These are phyloP conservation scores for Lampropteryx suffumata DNA, from an alignment of 2,888 invertebrate genomes.

Conservation along the genomic window DNA sequence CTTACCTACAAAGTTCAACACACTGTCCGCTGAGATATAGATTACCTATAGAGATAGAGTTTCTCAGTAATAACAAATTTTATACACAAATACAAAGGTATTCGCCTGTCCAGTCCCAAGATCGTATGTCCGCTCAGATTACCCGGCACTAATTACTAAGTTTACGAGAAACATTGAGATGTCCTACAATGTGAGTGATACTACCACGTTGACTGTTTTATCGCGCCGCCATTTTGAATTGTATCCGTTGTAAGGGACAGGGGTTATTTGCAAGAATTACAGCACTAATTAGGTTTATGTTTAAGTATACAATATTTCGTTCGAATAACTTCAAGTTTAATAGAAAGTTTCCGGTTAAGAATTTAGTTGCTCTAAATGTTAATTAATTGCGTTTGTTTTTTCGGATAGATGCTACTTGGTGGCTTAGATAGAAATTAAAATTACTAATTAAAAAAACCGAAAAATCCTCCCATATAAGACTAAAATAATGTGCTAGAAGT, in stretches of 20 bases:
- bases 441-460: too few relatives aligned
- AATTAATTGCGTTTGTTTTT: too few relatives aligned
- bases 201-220: constrained; percentile 41
- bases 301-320: background rate
- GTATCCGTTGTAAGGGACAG: constrained; percentile 1
- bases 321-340: too few relatives aligned
- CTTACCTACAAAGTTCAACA: too few relatives aligned
- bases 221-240: constrained; percentile 43
- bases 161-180: constrained; percentile 66
- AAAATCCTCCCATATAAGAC: too few relatives aligned
- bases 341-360: background rate
- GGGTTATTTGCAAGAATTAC: constrained; percentile 25
- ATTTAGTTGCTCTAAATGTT: too few relatives aligned
- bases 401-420: too few relatives aligned
- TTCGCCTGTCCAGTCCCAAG: background rate
- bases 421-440: too few relatives aligned
- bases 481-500: too few relatives aligned
- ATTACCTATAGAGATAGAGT: too few relatives aligned
- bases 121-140: constrained; percentile 45
- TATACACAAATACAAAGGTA: background rate
- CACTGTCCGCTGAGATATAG: too few relatives aligned
- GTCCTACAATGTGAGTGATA: constrained; percentile 52
- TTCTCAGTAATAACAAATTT: background rate
- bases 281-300: constrained; percentile 22
- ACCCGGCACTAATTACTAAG: constrained; percentile 58